Percentiles rank a stretch among this genome's conserved stretches.
phyloP scores from a whole-genome alignment of 2,888 invertebrate genomes.

The Rhagonycha fulva region DNA sequence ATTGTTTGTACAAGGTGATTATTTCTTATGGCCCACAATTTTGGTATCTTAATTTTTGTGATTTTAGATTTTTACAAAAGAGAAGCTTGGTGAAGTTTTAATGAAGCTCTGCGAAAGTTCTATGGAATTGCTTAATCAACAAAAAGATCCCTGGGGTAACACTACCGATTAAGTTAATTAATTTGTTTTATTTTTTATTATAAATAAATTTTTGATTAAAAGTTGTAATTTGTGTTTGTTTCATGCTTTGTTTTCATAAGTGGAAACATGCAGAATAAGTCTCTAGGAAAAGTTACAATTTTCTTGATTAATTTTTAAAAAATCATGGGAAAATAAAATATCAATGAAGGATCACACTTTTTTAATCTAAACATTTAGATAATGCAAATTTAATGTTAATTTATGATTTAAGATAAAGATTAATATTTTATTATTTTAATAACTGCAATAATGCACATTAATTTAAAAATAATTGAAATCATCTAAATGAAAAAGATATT shows the following conservation, averaged over 20 bases:
- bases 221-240: background rate
- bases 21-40: constrained; percentile 13
- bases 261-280: background rate
- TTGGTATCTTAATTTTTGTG: constrained; percentile 5
- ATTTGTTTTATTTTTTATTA: background rate
- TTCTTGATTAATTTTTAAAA: too few relatives aligned
- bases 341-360: too few relatives aligned
- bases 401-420: too few relatives aligned
- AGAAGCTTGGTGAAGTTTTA: constrained; percentile 76
- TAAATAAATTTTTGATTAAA: background rate
- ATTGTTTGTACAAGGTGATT: constrained; percentile 76
- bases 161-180: background rate
- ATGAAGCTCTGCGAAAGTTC: constrained; percentile 80
- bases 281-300: too few relatives aligned
- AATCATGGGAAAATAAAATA: too few relatives aligned
- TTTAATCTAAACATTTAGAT: too few relatives aligned
- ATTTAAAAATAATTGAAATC: too few relatives aligned
- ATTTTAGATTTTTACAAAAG: constrained; percentile 71
- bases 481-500: too few relatives aligned
- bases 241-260: too few relatives aligned
- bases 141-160: constrained; percentile 83
- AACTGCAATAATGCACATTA: too few relatives aligned
- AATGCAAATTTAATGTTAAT: too few relatives aligned
- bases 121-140: constrained; percentile 72
- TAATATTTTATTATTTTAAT: too few relatives aligned